These are phyloP conservation scores for Sebastes dallii DNA, from an alignment of 2,797 vertebrate genomes.

Conservation along the genomic window DNA sequence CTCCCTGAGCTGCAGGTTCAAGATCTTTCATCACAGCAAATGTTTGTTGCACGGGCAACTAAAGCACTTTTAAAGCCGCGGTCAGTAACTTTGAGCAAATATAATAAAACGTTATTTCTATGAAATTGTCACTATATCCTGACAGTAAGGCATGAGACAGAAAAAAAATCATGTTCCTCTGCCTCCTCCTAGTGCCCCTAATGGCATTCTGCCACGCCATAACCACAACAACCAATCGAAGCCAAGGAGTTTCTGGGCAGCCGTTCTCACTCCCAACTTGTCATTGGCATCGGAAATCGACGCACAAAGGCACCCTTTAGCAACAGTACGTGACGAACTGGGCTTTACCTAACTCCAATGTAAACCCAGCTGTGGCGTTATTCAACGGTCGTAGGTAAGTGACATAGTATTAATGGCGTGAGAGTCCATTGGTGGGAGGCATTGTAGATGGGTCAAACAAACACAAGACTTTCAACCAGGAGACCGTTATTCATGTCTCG, in stretches of 20 bases:
- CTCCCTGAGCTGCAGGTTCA: conserved; percentile 18
- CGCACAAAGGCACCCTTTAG: too few relatives aligned
- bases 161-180: neutral
- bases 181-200: neutral
- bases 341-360: too few relatives aligned
- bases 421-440: neutral
- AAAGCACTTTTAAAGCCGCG: neutral
- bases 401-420: neutral
- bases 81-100: neutral
- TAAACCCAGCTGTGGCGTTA: too few relatives aligned
- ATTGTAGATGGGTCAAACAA: too few relatives aligned
- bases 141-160: neutral
- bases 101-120: neutral
- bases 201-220: neutral
- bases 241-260: neutral
- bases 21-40: conserved; percentile 38
- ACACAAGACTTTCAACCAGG: too few relatives aligned
- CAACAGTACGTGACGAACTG: too few relatives aligned
- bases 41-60: conserved; percentile 3
- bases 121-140: neutral
- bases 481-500: too few relatives aligned
- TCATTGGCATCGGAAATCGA: too few relatives aligned
- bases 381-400: neutral
- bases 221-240: neutral
- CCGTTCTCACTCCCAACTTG: neutral